phyloP scores from a whole-genome alignment of 2,888 invertebrate genomes.

The Pheosia gnoma region DNA sequence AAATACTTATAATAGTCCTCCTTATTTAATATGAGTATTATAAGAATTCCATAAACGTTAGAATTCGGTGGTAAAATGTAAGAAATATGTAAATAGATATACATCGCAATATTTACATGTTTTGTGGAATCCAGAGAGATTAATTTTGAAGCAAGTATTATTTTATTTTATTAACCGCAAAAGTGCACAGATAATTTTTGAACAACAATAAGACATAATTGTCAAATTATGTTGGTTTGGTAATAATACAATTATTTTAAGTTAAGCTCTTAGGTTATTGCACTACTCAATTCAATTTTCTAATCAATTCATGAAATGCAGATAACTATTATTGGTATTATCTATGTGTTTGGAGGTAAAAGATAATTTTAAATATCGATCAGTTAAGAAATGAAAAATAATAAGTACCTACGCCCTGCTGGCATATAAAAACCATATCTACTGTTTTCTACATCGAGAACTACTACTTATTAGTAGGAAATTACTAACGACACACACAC shows the following conservation, averaged over 20 bases:
- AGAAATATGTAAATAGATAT: constrained; percentile 53
- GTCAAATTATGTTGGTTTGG: neutral
- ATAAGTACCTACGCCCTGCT: constrained; percentile 40
- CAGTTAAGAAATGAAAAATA: constrained; percentile 17
- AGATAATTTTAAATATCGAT: constrained; percentile 8
- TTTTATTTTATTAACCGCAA: too few relatives aligned
- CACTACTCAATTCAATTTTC: neutral
- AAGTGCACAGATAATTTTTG: too few relatives aligned
- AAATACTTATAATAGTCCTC: constrained; percentile 39
- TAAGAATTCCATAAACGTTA: constrained; percentile 51
- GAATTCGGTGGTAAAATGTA: constrained; percentile 70
- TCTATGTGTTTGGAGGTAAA: neutral
- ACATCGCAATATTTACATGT: constrained; percentile 6
- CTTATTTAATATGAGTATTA: constrained; percentile 64
- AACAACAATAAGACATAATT: too few relatives aligned
- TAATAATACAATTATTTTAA: neutral
- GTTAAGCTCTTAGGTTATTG: constrained; percentile 2
- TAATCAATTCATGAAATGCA: neutral
- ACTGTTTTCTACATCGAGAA: constrained; percentile 24
- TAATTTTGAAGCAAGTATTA: too few relatives aligned
- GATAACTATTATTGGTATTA: neutral
- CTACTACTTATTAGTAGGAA: constrained; percentile 34
- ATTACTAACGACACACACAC: constrained; percentile 36
- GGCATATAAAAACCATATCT: constrained; percentile 18
- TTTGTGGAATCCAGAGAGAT: neutral